Base-by-base conservation (phyloP, 2,888 invertebrate genomes). In the Phlogophora meticulosa region DNA sequence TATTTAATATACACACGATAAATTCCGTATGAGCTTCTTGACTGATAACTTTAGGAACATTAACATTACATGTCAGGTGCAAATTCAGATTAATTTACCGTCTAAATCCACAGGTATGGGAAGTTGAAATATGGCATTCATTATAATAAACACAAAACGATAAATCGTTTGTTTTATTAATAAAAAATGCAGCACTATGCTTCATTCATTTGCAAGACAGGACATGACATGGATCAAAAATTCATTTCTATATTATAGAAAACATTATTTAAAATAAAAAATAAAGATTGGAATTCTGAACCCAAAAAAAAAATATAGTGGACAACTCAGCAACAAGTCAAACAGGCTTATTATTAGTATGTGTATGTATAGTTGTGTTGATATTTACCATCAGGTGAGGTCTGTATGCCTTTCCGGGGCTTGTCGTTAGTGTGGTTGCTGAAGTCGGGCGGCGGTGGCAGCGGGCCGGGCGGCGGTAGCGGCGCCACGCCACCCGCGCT, bases 361-460 rank as follows among this genome's bases (percentile, higher is more conserved):
- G 17, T 32, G 28, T 42, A 42, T 43, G 17, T 32, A 3, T 36
- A 5, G 1, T 2, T 7, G 17, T 34, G n/a, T 38, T 28, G 59
- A 52, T 59, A 78, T 85, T 83, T 80, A 97, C 99, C 99, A 96
- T 99, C 99, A 53, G 98, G 98, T 90, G 98, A 98, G 83, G 99
- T 99, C 96, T 99, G 98, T 90, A 99, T 99, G 87, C 99, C 99
- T 94, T 97, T 97, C 93, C 97, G 96, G 78, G 96, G 94, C 88
- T 96, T 96, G 87, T 96, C 96, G 74, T 87, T 85, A 80, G 87
- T 88, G 88, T 89, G 91, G 81, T 89, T 88, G 80, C 85, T 81
- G 84, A 91, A 91, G 68, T 92, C 65, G 48, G 82, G 81, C 66
- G 80, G 81, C 64, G 84, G 83, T 20, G 82, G 72, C 62, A 87